Conservation (phyloP, 2,113 vertebrate species). For the Tupaia tana region DNA sequence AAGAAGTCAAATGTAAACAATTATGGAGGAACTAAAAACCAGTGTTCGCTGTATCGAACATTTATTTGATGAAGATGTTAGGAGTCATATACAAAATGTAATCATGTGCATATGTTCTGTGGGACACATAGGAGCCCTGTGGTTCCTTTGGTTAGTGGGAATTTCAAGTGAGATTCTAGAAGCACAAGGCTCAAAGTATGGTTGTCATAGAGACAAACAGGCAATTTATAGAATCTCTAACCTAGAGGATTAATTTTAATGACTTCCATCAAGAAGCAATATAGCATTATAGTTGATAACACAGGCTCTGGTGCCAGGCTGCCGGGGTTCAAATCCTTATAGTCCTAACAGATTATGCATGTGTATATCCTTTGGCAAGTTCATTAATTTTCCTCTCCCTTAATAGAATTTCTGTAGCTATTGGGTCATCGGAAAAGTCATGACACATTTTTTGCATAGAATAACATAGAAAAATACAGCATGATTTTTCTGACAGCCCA, state of each 20-base stretch:
- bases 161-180: conserved; percentile 26
- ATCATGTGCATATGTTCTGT: neutral
- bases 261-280: conserved; percentile 14
- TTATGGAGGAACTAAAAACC: neutral
- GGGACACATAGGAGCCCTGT: conserved; percentile 31
- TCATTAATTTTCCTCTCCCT: neutral
- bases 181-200: neutral
- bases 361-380: neutral
- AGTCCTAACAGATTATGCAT: neutral
- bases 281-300: fast-evolving
- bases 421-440: too few species aligned
- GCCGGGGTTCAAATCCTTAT: neutral
- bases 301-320: neutral
- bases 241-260: conserved; percentile 39
- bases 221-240: neutral
- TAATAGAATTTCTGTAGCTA: neutral
- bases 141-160: neutral
- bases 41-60: neutral
- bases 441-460: too few species aligned
- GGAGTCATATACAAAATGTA: neutral
- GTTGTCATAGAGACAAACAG: conserved; percentile 50
- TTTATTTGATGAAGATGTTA: neutral
- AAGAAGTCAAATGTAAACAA: neutral
- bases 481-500: too few species aligned
- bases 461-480: too few species aligned